A percentile compares a stretch with the other conserved stretches of the same genome.
phyloP scores from a whole-genome alignment of 2,113 vertebrate species.

The Chascanopsetta lugubris region DNA sequence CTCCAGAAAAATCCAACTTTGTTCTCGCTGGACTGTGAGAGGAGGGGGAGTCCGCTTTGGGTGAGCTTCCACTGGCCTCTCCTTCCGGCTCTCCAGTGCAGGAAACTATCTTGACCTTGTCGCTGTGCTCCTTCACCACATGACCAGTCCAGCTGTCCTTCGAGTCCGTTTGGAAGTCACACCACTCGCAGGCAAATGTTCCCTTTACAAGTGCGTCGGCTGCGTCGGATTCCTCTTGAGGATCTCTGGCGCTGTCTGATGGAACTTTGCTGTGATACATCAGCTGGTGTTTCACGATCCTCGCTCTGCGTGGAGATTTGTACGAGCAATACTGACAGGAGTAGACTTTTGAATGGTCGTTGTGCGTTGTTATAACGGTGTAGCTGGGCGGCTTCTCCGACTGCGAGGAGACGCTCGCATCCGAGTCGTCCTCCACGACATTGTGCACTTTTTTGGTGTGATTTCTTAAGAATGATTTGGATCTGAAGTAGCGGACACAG shows the following conservation, averaged over 20 bases:
- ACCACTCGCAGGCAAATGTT: constrained; percentile 97
- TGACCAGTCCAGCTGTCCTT: constrained; percentile 94
- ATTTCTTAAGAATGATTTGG: constrained; percentile 94
- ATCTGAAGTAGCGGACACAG: constrained; percentile 97
- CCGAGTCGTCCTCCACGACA: constrained; percentile 73
- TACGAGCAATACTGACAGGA: constrained; percentile 96
- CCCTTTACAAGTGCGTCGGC: constrained; percentile 84
- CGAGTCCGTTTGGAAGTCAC: constrained; percentile 92
- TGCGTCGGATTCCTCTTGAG: constrained; percentile 77
- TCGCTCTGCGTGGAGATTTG: constrained; percentile 91
- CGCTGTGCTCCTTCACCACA: constrained; percentile 95
- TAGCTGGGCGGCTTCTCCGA: constrained; percentile 81
- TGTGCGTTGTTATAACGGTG: constrained; percentile 89
- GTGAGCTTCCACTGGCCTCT: constrained; percentile 78
- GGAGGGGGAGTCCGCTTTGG: constrained; percentile 81
- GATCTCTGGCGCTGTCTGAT: constrained; percentile 78
- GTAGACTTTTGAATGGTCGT: constrained; percentile 90
- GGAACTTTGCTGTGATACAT: constrained; percentile 88
- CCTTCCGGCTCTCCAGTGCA: constrained; percentile 85
- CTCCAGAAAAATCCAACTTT: constrained; percentile 80
- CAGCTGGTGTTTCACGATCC: constrained; percentile 94
- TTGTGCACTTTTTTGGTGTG: constrained; percentile 95
- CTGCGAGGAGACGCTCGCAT: constrained; percentile 80
- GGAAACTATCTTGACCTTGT: constrained; percentile 95
- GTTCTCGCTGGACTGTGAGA: constrained; percentile 84